These are phyloP conservation scores for Rotaria sp. DNA, from an alignment of 2,888 invertebrate species.

Conservation along the genomic window DNA sequence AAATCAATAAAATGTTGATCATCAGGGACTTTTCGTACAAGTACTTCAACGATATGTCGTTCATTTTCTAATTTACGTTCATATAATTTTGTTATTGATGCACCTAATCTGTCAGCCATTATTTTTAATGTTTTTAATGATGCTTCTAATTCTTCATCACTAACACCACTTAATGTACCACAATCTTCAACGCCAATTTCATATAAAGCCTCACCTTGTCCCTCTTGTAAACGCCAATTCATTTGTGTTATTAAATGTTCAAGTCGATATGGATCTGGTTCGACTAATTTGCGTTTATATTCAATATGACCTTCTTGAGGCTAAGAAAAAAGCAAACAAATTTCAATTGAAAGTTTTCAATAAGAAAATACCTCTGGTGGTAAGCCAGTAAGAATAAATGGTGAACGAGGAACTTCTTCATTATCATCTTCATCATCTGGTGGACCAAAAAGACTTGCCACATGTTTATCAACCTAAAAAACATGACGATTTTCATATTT, in stretches of 20 bases:
- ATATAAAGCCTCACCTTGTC: conserved; percentile 92
- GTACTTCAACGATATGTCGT: conserved; percentile 66
- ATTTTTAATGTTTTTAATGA: conserved; percentile 73
- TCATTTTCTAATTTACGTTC: conserved; percentile 60
- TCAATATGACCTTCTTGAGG: conserved; percentile 39
- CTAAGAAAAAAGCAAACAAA: background rate
- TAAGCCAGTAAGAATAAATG: background rate
- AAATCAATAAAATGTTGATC: conserved; percentile 52
- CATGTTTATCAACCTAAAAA: background rate
- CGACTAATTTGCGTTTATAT: conserved; percentile 73
- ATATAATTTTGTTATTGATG: conserved; percentile 69
- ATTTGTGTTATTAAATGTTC: conserved; percentile 95
- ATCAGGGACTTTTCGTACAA: conserved; percentile 70
- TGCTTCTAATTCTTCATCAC: conserved; percentile 72
- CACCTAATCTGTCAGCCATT: conserved; percentile 77
- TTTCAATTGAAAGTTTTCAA: too few relatives aligned
- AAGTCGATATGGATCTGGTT: conserved; percentile 78
- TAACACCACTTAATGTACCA: conserved; percentile 76
- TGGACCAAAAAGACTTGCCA: background rate
- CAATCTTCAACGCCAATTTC: conserved; percentile 69
- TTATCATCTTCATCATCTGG: background rate
- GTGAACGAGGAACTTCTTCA: background rate
- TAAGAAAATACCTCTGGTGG: background rate
- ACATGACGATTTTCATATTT: too few relatives aligned
- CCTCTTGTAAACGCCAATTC: conserved; percentile 92